Percentiles rank a stretch among this genome's conserved stretches.
These are phyloP conservation scores for Noctua comes DNA, from an alignment of 2,888 invertebrate species.

Conservation along the genomic window DNA sequence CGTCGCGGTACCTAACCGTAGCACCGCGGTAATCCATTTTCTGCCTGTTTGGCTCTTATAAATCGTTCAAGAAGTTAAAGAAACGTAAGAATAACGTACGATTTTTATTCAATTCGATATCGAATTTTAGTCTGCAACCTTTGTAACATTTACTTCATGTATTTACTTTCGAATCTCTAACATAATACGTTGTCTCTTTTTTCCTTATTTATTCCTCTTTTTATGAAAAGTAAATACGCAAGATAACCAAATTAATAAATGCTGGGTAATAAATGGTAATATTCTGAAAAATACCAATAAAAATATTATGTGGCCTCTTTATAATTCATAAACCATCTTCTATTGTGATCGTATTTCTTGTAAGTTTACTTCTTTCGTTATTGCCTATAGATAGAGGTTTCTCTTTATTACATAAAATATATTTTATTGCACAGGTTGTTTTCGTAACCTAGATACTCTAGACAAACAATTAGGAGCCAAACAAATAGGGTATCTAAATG, in stretches of 20 bases:
- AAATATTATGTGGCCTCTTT: not conserved
- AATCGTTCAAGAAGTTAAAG: conserved; percentile 50
- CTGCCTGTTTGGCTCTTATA: conserved; percentile 41
- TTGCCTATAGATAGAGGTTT: conserved; percentile 1
- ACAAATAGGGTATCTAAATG: not conserved
- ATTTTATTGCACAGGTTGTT: not conserved
- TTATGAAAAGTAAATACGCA: not conserved
- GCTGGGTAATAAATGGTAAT: not conserved
- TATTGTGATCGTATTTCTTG: conserved; percentile 19
- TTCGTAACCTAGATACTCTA: not conserved
- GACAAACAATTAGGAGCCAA: not conserved
- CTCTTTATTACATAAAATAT: not conserved
- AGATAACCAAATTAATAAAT: not conserved
- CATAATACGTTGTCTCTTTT: not conserved
- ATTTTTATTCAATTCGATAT: conserved; percentile 28
- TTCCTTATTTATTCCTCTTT: not conserved
- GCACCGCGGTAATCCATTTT: conserved; percentile 36
- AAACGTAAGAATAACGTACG: conserved; percentile 18
- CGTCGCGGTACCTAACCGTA: not conserved
- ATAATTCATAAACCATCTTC: conserved; percentile 26
- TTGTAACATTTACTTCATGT: not conserved
- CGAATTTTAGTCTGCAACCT: conserved; percentile 5
- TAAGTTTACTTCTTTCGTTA: conserved; percentile 14
- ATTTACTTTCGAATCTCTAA: not conserved
- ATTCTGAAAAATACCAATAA: not conserved